Conservation (phyloP, 1,140 invertebrate species). For the Pogonomyrmex barbatus region DNA sequence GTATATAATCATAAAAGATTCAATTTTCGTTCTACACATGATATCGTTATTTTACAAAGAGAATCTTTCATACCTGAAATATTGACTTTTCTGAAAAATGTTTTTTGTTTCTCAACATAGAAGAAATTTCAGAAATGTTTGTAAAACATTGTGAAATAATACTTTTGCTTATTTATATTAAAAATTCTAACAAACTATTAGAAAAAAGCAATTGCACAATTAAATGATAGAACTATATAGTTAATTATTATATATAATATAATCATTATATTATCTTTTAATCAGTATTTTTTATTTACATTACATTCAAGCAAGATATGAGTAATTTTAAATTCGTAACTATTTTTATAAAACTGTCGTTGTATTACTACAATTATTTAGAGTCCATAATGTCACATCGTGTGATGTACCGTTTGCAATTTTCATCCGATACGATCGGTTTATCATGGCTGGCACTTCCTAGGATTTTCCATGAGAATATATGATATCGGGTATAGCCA, state of each 20-base stretch:
- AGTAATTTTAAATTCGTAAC: background rate
- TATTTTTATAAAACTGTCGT: slow-evolving; percentile 24
- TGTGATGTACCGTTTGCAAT: background rate
- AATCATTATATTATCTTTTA: background rate
- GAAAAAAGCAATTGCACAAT: background rate
- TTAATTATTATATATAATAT: background rate
- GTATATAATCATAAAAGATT: slow-evolving; percentile 1
- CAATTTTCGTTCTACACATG: background rate
- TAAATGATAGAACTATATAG: background rate
- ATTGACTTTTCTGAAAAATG: background rate
- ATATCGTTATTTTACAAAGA: background rate
- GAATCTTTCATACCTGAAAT: background rate
- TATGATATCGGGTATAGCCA: slow-evolving; percentile 45
- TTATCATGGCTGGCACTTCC: slow-evolving; percentile 33
- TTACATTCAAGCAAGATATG: background rate
- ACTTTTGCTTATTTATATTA: background rate
- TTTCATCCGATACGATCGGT: slow-evolving; percentile 59
- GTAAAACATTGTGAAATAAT: background rate
- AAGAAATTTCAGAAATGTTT: slow-evolving; percentile 4
- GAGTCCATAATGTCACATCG: slow-evolving; percentile 29
- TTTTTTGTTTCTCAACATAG: background rate
- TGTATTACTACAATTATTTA: slow-evolving; percentile 31
- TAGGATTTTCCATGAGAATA: slow-evolving; percentile 38
- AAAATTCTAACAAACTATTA: background rate
- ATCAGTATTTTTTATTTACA: background rate